Evolutionary conservation across 2,113 vertebrate genomes (phyloP), one percentile per base, ranked within the genome.

Genomic region (Campylomormyrus numenius): DNA sequence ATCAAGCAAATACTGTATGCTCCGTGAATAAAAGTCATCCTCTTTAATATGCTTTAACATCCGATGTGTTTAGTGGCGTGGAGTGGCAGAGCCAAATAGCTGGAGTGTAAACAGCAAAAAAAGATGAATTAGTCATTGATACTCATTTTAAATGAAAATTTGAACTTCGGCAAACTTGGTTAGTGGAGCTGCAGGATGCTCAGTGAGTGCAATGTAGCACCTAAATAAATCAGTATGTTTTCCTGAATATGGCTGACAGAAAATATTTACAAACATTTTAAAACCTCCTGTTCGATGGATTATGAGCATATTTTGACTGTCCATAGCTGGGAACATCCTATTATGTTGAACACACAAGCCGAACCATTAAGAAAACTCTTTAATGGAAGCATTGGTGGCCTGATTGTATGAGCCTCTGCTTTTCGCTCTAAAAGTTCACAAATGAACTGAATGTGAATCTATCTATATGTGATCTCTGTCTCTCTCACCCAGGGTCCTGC

Each of bases 401-500:
- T 42, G 35, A 42, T 19, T 80, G 39, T 1, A 19, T 3, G 35
- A 19, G 35, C 35, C 6, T 17, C 31, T 42, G 35, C 13, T 19
- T 77, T 42, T 35, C 1, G 10, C 8, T 70, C 10, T 27, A 0
- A 13, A 19, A 70, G 27, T 70, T 70, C 62, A 11, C 11, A 70
- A 31, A 70, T 70, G 53, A 58, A 31, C n/a, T 11, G 74, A 80
- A 85, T 48, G 19, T 85, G 45, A 24, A 27, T 45, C 42, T 89
- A 6, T 7, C 42, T 27, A 48, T 7, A 70, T 87, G 53, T 27
- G 45, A 62, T 87, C 84, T 87, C 88, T 77, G 39, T 80, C 66
- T 90, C 87, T 49, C 17, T 91, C 86, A 88, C 48, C 13, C 93
- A 99, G 98, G 98, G 98, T 88, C 97, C 97, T 80, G 94, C 98